These are phyloP conservation scores for Eclectus roratus DNA, from an alignment of 2,113 vertebrate species.

Conservation along the genomic window DNA sequence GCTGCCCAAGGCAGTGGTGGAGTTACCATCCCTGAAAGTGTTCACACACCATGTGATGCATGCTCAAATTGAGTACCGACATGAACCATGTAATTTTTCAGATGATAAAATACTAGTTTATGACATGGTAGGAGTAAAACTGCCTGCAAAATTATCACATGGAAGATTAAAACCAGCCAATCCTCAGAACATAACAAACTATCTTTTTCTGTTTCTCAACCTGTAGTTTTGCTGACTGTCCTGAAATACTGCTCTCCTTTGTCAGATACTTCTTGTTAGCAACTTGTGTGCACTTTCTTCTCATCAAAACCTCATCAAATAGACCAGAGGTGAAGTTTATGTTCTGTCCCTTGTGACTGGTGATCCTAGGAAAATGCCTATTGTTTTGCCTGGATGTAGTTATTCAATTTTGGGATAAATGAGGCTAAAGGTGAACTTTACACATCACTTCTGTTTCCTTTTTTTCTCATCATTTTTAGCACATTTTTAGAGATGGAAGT, in stretches of 20 bases:
- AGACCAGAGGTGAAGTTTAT: neutral
- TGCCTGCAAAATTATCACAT: neutral
- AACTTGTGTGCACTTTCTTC: neutral
- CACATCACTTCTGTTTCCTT: conserved; percentile 30
- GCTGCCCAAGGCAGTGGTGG: neutral
- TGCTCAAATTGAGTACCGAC: neutral
- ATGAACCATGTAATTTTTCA: neutral
- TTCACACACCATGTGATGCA: neutral
- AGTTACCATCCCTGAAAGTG: neutral
- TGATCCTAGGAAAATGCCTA: neutral
- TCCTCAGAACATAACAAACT: neutral
- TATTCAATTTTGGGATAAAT: neutral
- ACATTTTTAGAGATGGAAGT: neutral
- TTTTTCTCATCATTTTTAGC: neutral
- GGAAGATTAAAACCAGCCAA: neutral
- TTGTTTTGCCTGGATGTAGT: conserved; percentile 38
- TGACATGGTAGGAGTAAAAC: neutral
- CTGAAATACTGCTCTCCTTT: neutral
- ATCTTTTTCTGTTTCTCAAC: neutral
- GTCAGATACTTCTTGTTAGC: neutral
- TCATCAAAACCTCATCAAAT: neutral
- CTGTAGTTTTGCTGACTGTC: neutral
- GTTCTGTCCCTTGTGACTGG: neutral
- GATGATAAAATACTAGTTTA: neutral
- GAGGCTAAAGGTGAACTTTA: conserved; percentile 6